Evolutionary conservation across 2,888 invertebrate genomes (phyloP), one percentile per base, ranked within the genome.

Genomic region (Entomobrya multifasciata): DNA sequence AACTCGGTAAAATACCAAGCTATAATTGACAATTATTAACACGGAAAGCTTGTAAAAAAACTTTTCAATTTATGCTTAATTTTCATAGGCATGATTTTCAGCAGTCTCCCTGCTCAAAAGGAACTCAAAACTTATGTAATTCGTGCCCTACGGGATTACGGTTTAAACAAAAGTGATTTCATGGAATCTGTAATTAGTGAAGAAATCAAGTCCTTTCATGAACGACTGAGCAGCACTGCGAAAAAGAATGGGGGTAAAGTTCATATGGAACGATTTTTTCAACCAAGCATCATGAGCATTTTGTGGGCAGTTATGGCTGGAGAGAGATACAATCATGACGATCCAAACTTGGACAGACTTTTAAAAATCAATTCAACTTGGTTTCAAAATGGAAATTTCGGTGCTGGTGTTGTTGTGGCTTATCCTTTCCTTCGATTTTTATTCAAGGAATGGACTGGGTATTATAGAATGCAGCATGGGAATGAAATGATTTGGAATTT

Each of bases 371-470:
- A 89, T 57, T 88, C 89, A 8, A 81, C 79, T n/a, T 90, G 90
- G 90, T 89, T 90, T 55, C 88, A 90, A 87, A 90, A 74, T 52
- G 90, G 90, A 47, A 90, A 89, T 27, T 89, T 90, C 70, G 89
- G 89, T 15, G 89, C 89, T 13, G 90, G 90, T 1, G 74, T 90
- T 11, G 88, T 90, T 1, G 87, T 89, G 0, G 90, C 90, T 11
- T 90, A 80, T 44, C 90, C 96, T 0, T 94, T 95, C 92, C 92
- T 95, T 80, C 93, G 96, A 81, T 94, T 94, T 91, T 89, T 96
- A 10, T 94, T 94, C 4, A 96, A 96, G 0, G 93, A 94, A 85
- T 91, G 93, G 25, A 94, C 94, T 78, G 96, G 95, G 0, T 96
- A 95, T 92, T 93, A 93, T 55, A 60, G 77, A n/a, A 87, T 87